Percentiles rank a stretch among this genome's conserved stretches.
Evolutionary conservation across 2,888 invertebrate species (phyloP).

Genomic region (Sarcophaga caerulescens): DNA sequence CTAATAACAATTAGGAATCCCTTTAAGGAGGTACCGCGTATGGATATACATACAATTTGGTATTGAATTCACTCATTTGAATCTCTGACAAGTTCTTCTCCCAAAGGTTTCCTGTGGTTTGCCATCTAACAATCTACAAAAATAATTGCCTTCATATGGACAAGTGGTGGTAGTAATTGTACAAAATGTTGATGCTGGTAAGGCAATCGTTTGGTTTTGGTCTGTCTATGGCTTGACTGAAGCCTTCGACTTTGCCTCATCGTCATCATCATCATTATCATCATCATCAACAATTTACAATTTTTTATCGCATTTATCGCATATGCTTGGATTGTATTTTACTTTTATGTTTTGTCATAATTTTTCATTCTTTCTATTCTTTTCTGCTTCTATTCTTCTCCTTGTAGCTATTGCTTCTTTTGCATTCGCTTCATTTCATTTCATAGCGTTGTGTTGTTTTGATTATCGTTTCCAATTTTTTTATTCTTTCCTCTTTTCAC

Average conservation of each 20-base stretch:
- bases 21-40: too few relatives aligned
- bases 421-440: constrained; percentile 7
- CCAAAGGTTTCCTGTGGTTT: constrained; percentile 44
- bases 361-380: constrained; percentile 21
- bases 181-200: constrained; percentile 33
- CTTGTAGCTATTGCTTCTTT: background rate
- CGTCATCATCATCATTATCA: background rate
- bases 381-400: background rate
- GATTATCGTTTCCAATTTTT: constrained; percentile 35
- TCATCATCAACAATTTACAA: constrained; percentile 48
- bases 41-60: too few relatives aligned
- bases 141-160: background rate
- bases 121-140: background rate
- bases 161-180: constrained; percentile 1
- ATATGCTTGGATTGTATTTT: constrained; percentile 52
- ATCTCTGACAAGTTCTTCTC: constrained; percentile 14
- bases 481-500: background rate
- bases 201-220: background rate
- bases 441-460: constrained; percentile 35
- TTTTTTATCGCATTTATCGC: constrained; percentile 59
- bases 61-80: constrained; percentile 6
- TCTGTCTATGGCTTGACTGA: constrained; percentile 32
- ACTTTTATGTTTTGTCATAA: constrained; percentile 60
- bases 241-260: constrained; percentile 31
- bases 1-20: too few relatives aligned